These are phyloP conservation scores for Lepidotrigona ventralis DNA, from an alignment of 1,140 invertebrate species.

Conservation along the genomic window DNA sequence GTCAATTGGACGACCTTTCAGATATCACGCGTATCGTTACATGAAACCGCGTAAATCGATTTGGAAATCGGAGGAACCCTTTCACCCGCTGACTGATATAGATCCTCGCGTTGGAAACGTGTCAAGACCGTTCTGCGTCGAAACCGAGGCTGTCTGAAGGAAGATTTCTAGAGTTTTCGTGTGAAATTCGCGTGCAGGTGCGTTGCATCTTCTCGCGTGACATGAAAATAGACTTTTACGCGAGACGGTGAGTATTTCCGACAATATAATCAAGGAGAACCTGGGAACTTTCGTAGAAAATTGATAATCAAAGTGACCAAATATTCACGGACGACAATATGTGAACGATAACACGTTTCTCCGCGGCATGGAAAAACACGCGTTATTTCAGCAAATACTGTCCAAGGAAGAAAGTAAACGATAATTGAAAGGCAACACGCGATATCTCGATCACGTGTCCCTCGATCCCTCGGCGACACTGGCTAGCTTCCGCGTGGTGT, in stretches of 20 bases:
- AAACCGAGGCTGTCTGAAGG: too few relatives aligned
- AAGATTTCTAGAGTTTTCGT: too few relatives aligned
- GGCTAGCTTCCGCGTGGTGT: constrained; percentile 28
- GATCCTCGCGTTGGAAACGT: constrained; percentile 1
- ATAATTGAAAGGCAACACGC: constrained; percentile 16
- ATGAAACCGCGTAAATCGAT: constrained; percentile 13
- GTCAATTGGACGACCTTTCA: not conserved
- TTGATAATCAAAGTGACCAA: not conserved
- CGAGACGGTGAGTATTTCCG: too few relatives aligned
- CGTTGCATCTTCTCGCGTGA: too few relatives aligned
- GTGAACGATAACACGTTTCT: too few relatives aligned
- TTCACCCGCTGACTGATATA: not conserved
- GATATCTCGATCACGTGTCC: constrained; percentile 16
- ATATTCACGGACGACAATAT: not conserved
- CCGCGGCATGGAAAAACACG: too few relatives aligned
- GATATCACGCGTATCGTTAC: not conserved
- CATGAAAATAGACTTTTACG: too few relatives aligned
- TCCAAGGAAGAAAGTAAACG: not conserved
- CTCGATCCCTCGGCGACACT: constrained; percentile 13
- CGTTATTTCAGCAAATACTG: not conserved
- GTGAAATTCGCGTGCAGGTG: too few relatives aligned
- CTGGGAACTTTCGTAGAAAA: too few relatives aligned
- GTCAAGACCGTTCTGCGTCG: constrained; percentile 2
- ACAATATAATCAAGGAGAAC: too few relatives aligned
- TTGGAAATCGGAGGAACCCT: constrained; percentile 24